Percentiles rank a stretch among this genome's conserved stretches.
These are phyloP conservation scores for Cephonodes hylas DNA, from an alignment of 2,888 invertebrate species.

Conservation along the genomic window DNA sequence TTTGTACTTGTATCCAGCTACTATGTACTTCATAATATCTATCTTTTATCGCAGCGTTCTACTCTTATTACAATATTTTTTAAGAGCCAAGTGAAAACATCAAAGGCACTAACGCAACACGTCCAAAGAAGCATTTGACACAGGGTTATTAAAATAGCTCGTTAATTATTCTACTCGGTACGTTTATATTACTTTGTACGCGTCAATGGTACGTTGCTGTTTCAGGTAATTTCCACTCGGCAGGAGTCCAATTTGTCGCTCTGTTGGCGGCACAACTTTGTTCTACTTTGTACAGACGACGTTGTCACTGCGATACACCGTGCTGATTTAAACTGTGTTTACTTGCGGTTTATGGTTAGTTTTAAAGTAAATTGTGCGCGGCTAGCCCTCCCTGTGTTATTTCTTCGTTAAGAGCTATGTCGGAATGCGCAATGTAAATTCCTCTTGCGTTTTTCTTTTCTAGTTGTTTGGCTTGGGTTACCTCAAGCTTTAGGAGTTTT, in stretches of 20 bases:
- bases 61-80: too few species aligned
- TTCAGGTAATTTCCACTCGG: slow-evolving; percentile 28
- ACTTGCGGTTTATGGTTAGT: slow-evolving; percentile 45
- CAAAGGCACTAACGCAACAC: background rate
- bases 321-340: slow-evolving; percentile 44
- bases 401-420: slow-evolving; percentile 16
- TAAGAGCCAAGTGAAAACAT: background rate
- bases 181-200: slow-evolving; percentile 27
- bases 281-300: slow-evolving; percentile 22
- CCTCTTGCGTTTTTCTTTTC: background rate
- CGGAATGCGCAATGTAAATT: background rate
- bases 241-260: slow-evolving; percentile 43
- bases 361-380: slow-evolving; percentile 41
- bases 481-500: too few species aligned
- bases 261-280: slow-evolving; percentile 33
- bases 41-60: too few species aligned
- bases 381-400: slow-evolving; percentile 23
- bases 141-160: slow-evolving; percentile 23
- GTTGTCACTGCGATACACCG: slow-evolving; percentile 18
- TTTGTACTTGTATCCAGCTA: too few species aligned
- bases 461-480: background rate
- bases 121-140: slow-evolving; percentile 5
- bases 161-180: slow-evolving; percentile 14
- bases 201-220: slow-evolving; percentile 29
- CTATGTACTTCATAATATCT: too few species aligned